Evolutionary conservation across 2,113 vertebrate genomes (phyloP).

Genomic region (Casuarius casuarius): DNA sequence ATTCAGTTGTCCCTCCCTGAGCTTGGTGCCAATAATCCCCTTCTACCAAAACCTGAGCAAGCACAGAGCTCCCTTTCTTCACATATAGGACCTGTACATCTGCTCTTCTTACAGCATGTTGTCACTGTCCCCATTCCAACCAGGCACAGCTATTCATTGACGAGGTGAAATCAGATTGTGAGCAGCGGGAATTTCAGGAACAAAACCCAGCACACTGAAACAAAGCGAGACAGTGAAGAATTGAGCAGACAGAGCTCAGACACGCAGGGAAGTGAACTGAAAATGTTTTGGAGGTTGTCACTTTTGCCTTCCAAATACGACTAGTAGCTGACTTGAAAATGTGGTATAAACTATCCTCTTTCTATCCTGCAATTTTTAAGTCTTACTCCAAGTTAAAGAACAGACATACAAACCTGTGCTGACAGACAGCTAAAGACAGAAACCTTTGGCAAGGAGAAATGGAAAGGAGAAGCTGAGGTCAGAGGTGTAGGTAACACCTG

Average conservation of each 20-base stretch:
- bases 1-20: not conserved
- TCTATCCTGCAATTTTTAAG: not conserved
- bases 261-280: not conserved
- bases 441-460: not conserved
- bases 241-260: not conserved
- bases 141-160: not conserved
- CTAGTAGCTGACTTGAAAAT: not conserved
- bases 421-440: not conserved
- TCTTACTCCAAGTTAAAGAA: not conserved
- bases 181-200: not conserved
- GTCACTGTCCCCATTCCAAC: not conserved
- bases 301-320: not conserved
- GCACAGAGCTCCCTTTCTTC: not conserved
- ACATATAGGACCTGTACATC: not conserved
- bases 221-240: not conserved
- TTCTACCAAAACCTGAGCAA: not conserved
- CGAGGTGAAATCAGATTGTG: not conserved
- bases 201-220: not conserved
- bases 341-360: not conserved
- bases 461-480: not conserved
- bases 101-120: not conserved
- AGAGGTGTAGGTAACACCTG: not conserved
- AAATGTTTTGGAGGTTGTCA: not conserved
- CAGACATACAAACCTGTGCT: not conserved
- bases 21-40: not conserved